phyloP scores from a whole-genome alignment of 1,140 invertebrate genomes.

The Macrotrachela quadricornifera region DNA sequence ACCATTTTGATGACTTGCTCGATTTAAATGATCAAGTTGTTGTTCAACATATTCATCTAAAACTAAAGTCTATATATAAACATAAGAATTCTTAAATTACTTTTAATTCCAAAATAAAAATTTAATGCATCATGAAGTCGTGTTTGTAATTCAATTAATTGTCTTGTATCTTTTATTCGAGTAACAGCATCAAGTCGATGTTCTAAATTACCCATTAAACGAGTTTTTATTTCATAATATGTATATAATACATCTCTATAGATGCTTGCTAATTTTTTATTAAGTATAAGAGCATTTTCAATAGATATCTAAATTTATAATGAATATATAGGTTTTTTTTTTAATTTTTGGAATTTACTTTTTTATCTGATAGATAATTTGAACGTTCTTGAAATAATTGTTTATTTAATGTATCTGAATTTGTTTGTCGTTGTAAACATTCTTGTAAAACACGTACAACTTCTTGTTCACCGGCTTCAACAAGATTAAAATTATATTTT shows the following conservation, averaged over 20 bases:
- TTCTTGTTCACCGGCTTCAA: no score
- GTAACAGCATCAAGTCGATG: neutral
- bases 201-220: conserved; percentile 1
- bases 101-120: neutral
- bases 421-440: no score
- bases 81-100: neutral
- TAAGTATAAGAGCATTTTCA: neutral
- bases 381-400: no score
- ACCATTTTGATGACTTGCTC: neutral
- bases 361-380: no score
- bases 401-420: no score
- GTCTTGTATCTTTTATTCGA: neutral
- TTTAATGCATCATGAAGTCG: conserved; percentile 2
- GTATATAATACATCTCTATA: conserved; percentile 1
- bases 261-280: neutral
- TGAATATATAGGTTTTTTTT: no score
- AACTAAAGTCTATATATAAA: neutral
- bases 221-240: neutral
- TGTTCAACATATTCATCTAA: conserved; percentile 1
- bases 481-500: no score
- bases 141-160: conserved; percentile 1
- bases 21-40: neutral
- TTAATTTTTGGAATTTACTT: no score
- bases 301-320: no score
- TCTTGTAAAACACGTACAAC: no score